phyloP scores from a whole-genome alignment of 2,888 invertebrate species.

The Lamellibrachia columna region DNA sequence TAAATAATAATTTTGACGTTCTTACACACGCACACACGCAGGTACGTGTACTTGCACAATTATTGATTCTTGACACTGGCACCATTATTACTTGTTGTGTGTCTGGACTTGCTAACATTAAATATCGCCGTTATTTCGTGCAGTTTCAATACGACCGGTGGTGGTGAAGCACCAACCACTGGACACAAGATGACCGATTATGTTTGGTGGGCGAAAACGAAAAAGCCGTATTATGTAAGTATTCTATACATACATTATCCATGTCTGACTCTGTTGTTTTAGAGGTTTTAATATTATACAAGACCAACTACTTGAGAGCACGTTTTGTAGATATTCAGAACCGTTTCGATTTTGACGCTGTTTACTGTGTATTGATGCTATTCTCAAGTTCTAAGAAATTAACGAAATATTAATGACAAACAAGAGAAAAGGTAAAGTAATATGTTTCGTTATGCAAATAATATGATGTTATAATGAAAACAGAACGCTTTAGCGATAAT shows the following conservation, averaged over 20 bases:
- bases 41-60: too few relatives aligned
- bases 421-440: not conserved
- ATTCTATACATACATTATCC: not conserved
- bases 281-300: not conserved
- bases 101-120: not conserved
- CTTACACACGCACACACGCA: too few relatives aligned
- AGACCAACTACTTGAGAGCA: too few relatives aligned
- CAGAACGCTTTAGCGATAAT: not conserved
- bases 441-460: not conserved
- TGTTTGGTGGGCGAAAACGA: not conserved
- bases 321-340: too few relatives aligned
- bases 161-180: not conserved
- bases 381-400: not conserved
- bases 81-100: not conserved
- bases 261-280: not conserved
- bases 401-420: not conserved
- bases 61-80: too few relatives aligned
- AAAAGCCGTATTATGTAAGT: slow-evolving; percentile 9
- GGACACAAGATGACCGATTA: not conserved
- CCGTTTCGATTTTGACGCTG: too few relatives aligned
- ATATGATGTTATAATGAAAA: not conserved
- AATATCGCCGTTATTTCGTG: not conserved
- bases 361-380: too few relatives aligned
- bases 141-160: not conserved
- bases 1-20: too few relatives aligned